Base-by-base conservation (phyloP, 2,888 invertebrate species). In the Serrognathus titanus region DNA sequence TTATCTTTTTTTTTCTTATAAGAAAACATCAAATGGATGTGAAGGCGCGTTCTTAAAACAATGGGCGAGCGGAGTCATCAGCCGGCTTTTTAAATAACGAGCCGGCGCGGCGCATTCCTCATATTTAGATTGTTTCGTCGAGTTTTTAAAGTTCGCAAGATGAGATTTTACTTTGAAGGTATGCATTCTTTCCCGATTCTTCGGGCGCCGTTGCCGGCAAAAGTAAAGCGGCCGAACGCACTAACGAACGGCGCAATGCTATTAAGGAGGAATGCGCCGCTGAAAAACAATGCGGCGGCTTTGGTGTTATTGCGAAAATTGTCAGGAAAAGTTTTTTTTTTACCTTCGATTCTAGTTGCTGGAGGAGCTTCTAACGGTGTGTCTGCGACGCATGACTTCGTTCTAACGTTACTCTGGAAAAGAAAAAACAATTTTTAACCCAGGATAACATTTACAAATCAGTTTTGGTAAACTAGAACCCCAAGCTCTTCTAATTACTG, bases 81-180 rank as follows among this genome's bases (percentile, higher is more conserved):
- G 62, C 63, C 51, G 59, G 64, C 67, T 65, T 69, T 66, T 70
- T 68, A 69, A 70, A 71, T 69, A 70, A 71, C 69, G 66, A 66
- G 60, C 65, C 61, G 55, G 55, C 58, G 64, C 12, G 12, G 43
- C 51, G 68, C 69, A 71, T 72, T 71, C 71, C 62, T 69, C 63
- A 69, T 69, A 70, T 69, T 71, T 70, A 72, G 70, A 73, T 74
- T 74, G 72, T 73, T 71, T 71, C 60, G 62, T 57, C 64, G 69
- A 68, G 64, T 73, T 63, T 69, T 68, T 65, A 63, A 69, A 69
- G 62, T 70, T 70, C 59, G 60, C 66, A 68, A 16, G 69, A 73
- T 71, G 71, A 72, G 70, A 73, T 71, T 71, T 71, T 66, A 66
- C 63, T 61, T 68, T 63, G 67, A 68, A 69, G 69, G 70, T 71